Conservation (phyloP, 1,140 invertebrate species). For the Probaryconus sp. region DNA sequence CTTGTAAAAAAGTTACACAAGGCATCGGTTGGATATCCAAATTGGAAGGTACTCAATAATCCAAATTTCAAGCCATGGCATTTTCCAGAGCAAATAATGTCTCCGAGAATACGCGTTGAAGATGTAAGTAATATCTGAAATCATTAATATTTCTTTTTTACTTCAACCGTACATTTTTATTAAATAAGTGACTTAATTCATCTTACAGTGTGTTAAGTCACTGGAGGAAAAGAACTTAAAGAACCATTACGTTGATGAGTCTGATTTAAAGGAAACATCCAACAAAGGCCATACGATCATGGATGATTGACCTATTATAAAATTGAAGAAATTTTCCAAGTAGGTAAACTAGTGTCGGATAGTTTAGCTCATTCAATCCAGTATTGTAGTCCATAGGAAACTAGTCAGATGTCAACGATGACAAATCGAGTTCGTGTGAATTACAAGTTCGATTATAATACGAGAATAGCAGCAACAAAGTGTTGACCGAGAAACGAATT, state of each 20-base stretch:
- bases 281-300: constrained; percentile 69
- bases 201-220: constrained; percentile 75
- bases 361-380: constrained; percentile 55
- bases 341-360: constrained; percentile 63
- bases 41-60: constrained; percentile 88
- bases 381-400: constrained; percentile 53
- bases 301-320: constrained; percentile 72
- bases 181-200: constrained; percentile 11
- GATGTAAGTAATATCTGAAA: constrained; percentile 85
- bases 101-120: constrained; percentile 82
- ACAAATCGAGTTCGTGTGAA: constrained; percentile 54
- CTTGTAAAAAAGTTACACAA: constrained; percentile 89
- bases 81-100: constrained; percentile 88
- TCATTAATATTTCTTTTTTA: too few species aligned
- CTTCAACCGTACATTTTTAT: too few species aligned
- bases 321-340: constrained; percentile 47
- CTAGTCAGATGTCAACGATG: constrained; percentile 28
- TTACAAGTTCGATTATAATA: constrained; percentile 58
- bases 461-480: background rate
- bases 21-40: constrained; percentile 86
- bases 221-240: constrained; percentile 75
- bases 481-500: constrained; percentile 12
- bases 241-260: constrained; percentile 75
- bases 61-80: constrained; percentile 91
- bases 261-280: constrained; percentile 69